Evolutionary conservation across 2,888 invertebrate genomes (phyloP).

Genomic region (Sphinx pinastri): DNA sequence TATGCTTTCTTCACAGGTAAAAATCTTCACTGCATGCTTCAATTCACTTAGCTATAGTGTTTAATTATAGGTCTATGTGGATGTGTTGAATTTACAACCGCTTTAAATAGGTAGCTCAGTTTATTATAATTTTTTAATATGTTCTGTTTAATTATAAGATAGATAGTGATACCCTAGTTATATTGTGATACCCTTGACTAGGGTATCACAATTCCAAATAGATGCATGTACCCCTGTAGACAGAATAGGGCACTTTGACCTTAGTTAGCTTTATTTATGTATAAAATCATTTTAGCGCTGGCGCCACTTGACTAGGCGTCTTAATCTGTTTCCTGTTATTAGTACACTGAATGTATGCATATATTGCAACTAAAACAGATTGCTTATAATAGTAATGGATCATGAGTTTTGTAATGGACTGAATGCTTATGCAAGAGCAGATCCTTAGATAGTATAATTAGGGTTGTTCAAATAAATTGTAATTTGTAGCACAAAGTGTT

Average conservation of each 20-base stretch:
- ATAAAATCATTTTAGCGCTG: too few relatives aligned
- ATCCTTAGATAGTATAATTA: neutral
- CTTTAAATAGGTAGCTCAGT: neutral
- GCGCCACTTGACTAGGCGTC: too few relatives aligned
- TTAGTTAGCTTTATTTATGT: too few relatives aligned
- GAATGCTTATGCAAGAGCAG: neutral
- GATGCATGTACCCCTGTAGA: too few relatives aligned
- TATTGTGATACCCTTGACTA: too few relatives aligned
- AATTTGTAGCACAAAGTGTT: neutral
- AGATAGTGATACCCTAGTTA: too few relatives aligned
- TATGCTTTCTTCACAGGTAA: neutral
- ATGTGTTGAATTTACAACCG: neutral
- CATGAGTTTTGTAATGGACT: neutral
- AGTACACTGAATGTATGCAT: too few relatives aligned
- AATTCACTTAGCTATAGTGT: conserved; percentile 1
- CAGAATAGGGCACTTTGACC: too few relatives aligned
- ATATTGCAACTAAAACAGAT: too few relatives aligned
- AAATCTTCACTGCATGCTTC: conserved; percentile 1
- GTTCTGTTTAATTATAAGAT: neutral
- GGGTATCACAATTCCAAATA: too few relatives aligned
- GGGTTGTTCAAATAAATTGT: conserved; percentile 1
- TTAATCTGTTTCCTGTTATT: too few relatives aligned
- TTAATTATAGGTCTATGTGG: neutral
- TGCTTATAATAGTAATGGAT: too few relatives aligned
- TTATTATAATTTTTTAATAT: neutral